Base-by-base conservation (phyloP, 2,888 invertebrate genomes). In the Gari tellinella region DNA sequence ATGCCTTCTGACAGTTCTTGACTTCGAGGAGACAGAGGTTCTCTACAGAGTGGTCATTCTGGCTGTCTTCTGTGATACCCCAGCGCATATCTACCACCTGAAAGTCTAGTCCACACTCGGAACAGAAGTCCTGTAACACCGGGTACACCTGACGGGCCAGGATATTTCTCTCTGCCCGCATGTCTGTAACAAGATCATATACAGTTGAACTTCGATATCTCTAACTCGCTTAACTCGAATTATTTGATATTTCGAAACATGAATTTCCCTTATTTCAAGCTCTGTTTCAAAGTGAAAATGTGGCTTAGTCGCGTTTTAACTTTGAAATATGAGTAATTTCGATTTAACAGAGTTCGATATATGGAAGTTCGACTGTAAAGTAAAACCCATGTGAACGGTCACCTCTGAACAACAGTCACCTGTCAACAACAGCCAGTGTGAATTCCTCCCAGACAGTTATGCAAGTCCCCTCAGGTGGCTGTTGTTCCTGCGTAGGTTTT, bases 1-100 rank as follows among this genome's bases (percentile, higher is more conserved):
- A 90, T 14, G 86, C 65, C 52, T 87, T 80, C 73, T 89, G 88
- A 63, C 91, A 91, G 52, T 88, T 89, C 26, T 82, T 76, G 8
- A 91, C 87, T 74, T 91, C 90, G 46, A 81, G 68, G 4, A 90
- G 75, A 74, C 90, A 91, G 1, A 90, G 80, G 17, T 82, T 84
- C 55, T 88, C 87, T 14, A 89, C 89, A 26, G 85, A 83, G 65
- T 90, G 90, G 46, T 89, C 89, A 77, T 87, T 87, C 40, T 88
- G 86, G 26, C 85, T 86, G 51, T 89, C 89, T 21, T 90, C 88
- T 19, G 87, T 88, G 25, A 91, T 84, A 23, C 91, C 91, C 91
- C 91, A 91, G 25, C 90, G 76, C 88, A 91, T 87, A 78, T 91
- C 91, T 15, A 90, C 90, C 38, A 89, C 82, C 67, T 89, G 89